These are phyloP conservation scores for Saimiri boliviensis DNA, from an alignment of 2,113 vertebrate species.

Conservation along the genomic window DNA sequence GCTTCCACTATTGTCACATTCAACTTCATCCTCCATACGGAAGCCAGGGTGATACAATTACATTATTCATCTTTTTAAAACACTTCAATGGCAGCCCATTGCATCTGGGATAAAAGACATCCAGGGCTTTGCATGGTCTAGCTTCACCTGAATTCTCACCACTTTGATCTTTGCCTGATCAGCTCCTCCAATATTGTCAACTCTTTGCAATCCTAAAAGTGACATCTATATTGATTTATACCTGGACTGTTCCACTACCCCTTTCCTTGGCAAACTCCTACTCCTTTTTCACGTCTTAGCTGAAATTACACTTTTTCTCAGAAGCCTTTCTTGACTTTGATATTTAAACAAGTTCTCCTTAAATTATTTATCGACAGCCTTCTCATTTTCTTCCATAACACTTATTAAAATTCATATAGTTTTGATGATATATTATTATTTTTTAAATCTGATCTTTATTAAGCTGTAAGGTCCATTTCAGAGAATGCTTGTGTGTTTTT, in stretches of 20 bases:
- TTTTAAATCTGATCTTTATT: background rate
- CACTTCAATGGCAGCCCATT: background rate
- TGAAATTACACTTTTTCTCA: background rate
- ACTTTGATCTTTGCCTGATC: background rate
- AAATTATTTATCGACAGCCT: background rate
- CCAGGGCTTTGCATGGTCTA: background rate
- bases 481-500: background rate
- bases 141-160: background rate
- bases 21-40: background rate
- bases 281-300: background rate
- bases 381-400: background rate
- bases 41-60: background rate
- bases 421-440: background rate
- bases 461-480: background rate
- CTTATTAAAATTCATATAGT: background rate
- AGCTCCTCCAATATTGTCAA: background rate
- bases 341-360: background rate
- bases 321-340: background rate
- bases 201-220: background rate
- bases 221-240: rapidly evolving
- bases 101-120: background rate
- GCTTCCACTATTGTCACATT: background rate
- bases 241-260: rapidly evolving
- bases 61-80: background rate
- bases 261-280: background rate